Evolutionary conservation across 1,140 invertebrate species (phyloP), one percentile per base, ranked within the genome.

Genomic region (Drosophila parabipectinata): DNA sequence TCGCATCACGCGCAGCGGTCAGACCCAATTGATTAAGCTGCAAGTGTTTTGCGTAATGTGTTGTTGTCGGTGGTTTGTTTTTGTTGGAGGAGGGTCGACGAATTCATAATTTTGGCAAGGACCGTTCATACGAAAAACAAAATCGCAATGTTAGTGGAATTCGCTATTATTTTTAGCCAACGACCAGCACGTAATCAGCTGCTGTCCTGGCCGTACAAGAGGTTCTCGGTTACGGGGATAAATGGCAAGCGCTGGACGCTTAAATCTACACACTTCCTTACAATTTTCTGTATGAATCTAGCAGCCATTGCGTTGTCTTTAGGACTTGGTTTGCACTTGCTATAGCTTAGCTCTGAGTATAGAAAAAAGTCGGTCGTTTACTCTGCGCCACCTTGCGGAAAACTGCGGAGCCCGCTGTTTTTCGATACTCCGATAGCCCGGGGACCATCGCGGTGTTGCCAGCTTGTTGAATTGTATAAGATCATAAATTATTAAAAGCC

Each of bases 221-320:
- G 34, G 34, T 37, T 21, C 44, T 47, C 15, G 44, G 44, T 21
- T 21, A 10, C 44, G 47, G 47, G 56, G 30, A 37, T 37, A 24
- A 24, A 12, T 44, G 44, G 28, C 44, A 24, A 45, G 34, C 26
- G 28, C 10, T 44, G 9, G 26, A 30, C 18, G 32, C 60, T 67
- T 67, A 50, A 50, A 50, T 60, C 62, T 78, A 61, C 50, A 62
- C 61, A 32, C 59, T 39, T 79, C 63, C 90, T 91, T 91, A 91
- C 90, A 91, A 91, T 91, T 83, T 79, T 91, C 76, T 91, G 82
- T 88, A 91, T 90, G 47, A 91, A 91, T 91, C 90, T 87, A 90
- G 90, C 90, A 84, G 90, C 90, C 90, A 91, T 91, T 79, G 64
- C 74, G 66, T 64, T 73, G 63, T 55, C 63, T 28, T 28, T 79